A percentile compares a stretch with the other conserved stretches of the same genome.
These are phyloP conservation scores for Chesias legatella DNA, from an alignment of 2,888 invertebrate genomes.

Conservation along the genomic window DNA sequence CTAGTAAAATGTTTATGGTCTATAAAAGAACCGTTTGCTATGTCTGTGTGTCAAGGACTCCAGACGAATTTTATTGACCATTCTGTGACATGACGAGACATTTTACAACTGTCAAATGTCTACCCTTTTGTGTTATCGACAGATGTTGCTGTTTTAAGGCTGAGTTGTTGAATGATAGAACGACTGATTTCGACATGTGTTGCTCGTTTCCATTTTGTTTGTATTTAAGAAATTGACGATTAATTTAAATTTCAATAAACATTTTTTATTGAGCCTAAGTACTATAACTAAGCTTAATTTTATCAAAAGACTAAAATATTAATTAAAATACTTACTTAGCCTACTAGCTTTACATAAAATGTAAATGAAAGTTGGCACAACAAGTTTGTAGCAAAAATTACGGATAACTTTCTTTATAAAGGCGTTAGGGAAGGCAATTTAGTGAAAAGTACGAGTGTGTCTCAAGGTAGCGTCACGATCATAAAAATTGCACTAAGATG, in stretches of 20 bases:
- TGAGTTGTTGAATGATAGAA: constrained; percentile 1
- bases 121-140: constrained; percentile 46
- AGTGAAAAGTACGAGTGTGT: constrained; percentile 5
- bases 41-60: constrained; percentile 78
- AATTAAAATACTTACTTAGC: too few species aligned
- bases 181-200: too few species aligned
- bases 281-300: too few species aligned
- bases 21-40: constrained; percentile 75
- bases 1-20: constrained; percentile 80
- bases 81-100: constrained; percentile 51
- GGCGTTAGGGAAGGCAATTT: constrained; percentile 6
- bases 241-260: too few species aligned
- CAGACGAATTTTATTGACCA: constrained; percentile 72
- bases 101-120: constrained; percentile 50
- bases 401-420: neutral
- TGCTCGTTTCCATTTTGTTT: too few species aligned
- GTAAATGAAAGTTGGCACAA: too few species aligned
- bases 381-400: too few species aligned
- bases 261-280: too few species aligned
- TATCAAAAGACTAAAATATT: too few species aligned
- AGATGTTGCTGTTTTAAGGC: constrained; percentile 31
- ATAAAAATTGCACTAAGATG: constrained; percentile 42
- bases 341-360: too few species aligned
- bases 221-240: too few species aligned
- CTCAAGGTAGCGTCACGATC: constrained; percentile 13